These are phyloP conservation scores for Scotopteryx bipunctaria DNA, from an alignment of 2,888 invertebrate genomes.

Conservation along the genomic window DNA sequence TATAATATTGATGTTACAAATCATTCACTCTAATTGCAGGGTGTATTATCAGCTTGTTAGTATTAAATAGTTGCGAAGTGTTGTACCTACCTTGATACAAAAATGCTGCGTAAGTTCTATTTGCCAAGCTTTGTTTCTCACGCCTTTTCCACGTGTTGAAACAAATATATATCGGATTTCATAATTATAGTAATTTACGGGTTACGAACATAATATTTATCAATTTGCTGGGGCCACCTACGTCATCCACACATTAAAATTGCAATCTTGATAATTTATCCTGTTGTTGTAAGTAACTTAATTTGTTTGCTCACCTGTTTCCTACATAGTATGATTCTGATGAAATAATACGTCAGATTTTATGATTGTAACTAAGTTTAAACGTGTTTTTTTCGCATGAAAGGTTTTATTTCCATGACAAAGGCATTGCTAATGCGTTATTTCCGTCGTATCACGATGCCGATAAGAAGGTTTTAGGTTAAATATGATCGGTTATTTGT, in stretches of 20 bases:
- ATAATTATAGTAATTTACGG: conserved; percentile 10
- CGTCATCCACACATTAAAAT: conserved; percentile 11
- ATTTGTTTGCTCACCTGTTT: neutral
- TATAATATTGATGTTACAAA: too few species aligned
- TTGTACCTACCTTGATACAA: too few species aligned
- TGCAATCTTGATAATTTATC: conserved; percentile 5
- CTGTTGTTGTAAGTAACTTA: conserved; percentile 2
- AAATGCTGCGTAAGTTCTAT: too few species aligned
- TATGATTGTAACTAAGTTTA: neutral
- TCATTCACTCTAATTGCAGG: too few species aligned
- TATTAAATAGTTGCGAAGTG: too few species aligned
- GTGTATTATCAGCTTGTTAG: too few species aligned
- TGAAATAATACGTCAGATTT: neutral
- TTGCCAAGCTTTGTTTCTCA: conserved; percentile 7
- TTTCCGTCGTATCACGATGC: conserved; percentile 19
- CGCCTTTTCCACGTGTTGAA: conserved; percentile 12
- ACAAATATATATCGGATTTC: conserved; percentile 15
- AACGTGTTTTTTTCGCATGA: neutral
- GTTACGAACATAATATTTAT: conserved; percentile 9
- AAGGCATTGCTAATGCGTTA: conserved; percentile 20
- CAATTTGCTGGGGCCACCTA: conserved; percentile 5
- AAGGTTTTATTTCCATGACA: conserved; percentile 14
- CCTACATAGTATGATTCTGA: neutral
- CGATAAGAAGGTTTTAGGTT: conserved; percentile 25
- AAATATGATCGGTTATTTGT: conserved; percentile 9